Conservation (phyloP, 2,888 invertebrate species). For the Muschampia plurimacula region DNA sequence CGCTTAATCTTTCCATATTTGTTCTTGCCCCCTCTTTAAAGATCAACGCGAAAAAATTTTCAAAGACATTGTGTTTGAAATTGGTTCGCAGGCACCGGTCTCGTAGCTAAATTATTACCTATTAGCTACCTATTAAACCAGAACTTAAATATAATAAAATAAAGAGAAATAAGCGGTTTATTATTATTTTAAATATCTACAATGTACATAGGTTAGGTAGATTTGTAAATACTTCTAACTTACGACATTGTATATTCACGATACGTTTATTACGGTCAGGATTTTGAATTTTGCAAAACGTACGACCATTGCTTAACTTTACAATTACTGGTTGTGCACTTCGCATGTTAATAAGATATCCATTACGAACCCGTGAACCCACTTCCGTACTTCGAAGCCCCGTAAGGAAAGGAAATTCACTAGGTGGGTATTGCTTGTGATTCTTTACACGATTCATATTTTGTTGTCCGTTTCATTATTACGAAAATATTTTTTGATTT, state of each 20-base stretch:
- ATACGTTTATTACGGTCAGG: neutral
- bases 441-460: conserved; percentile 67
- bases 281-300: conserved; percentile 25
- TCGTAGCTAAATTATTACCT: too few species aligned
- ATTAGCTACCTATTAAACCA: too few species aligned
- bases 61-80: too few species aligned
- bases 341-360: conserved; percentile 70
- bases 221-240: too few species aligned
- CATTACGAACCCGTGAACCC: conserved; percentile 54
- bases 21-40: too few species aligned
- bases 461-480: conserved; percentile 59
- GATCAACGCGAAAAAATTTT: too few species aligned
- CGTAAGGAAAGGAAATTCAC: conserved; percentile 80
- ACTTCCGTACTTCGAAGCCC: conserved; percentile 82
- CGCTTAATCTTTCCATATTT: too few species aligned
- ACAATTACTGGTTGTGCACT: conserved; percentile 32
- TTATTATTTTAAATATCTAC: neutral
- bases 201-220: too few species aligned
- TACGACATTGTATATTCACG: neutral
- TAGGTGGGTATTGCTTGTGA: conserved; percentile 56
- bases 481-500: conserved; percentile 42
- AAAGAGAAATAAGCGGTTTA: too few species aligned
- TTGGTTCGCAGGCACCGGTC: too few species aligned
- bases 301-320: conserved; percentile 16
- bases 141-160: too few species aligned